A percentile compares a stretch with the other conserved stretches of the same genome.
Conservation (phyloP, 2,888 invertebrate genomes). For the Ichneumoninae sp. region DNA sequence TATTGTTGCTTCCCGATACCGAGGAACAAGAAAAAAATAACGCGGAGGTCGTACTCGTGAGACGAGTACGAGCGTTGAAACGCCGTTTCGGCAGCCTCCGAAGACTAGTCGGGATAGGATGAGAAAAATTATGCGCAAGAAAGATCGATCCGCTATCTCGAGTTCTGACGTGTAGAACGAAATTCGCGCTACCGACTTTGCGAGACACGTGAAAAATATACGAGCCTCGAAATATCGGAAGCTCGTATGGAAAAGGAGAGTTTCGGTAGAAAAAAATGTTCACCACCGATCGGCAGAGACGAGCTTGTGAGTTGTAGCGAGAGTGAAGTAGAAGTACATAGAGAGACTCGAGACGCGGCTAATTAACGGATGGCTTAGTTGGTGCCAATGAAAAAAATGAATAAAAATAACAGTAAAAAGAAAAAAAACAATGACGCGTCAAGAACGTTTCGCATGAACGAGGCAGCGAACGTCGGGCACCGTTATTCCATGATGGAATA, state of each 20-base stretch:
- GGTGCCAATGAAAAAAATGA: slow-evolving; percentile 27
- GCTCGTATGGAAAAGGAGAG: slow-evolving; percentile 12
- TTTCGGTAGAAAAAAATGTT: slow-evolving; percentile 1
- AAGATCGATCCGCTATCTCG: slow-evolving; percentile 12
- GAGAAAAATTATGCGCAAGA: background rate
- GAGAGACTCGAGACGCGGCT: slow-evolving; percentile 2
- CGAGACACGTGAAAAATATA: slow-evolving; percentile 12
- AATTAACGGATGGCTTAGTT: slow-evolving; percentile 21
- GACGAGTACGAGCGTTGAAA: slow-evolving; percentile 16
- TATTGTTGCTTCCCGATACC: slow-evolving; percentile 50
- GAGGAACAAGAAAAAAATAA: slow-evolving; percentile 17
- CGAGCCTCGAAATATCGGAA: slow-evolving; percentile 12
- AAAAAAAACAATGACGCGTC: background rate
- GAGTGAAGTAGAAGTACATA: background rate
- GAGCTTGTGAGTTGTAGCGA: background rate
- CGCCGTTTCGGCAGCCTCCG: slow-evolving; percentile 19
- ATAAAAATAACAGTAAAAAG: background rate
- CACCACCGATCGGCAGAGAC: background rate
- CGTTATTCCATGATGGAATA: slow-evolving; percentile 43
- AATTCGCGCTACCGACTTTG: background rate
- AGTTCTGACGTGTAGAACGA: background rate
- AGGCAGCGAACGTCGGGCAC: slow-evolving; percentile 31
- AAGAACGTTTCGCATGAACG: slow-evolving; percentile 40
- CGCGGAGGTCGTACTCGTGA: slow-evolving; percentile 4
- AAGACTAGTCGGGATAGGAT: background rate